Conservation (phyloP, 2,888 invertebrate species). For the Meteorus cinctellus region DNA sequence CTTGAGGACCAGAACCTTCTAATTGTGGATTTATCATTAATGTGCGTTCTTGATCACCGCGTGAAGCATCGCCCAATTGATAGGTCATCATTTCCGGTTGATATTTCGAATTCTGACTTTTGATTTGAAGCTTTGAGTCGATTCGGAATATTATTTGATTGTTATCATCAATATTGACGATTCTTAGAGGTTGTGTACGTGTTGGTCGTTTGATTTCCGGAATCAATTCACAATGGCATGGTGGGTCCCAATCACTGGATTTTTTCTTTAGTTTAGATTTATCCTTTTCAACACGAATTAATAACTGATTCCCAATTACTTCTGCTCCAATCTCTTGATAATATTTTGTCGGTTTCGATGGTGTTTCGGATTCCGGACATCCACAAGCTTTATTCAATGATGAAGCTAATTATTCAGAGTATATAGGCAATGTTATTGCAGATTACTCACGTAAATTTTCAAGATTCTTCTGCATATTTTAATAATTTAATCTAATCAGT, state of each 20-base stretch:
- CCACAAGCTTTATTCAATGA: conserved; percentile 42
- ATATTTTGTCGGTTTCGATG: conserved; percentile 60
- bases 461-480: conserved; percentile 5
- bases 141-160: conserved; percentile 67
- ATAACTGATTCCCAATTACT: conserved; percentile 80
- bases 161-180: conserved; percentile 63
- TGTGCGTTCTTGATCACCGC: conserved; percentile 57
- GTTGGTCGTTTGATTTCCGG: conserved; percentile 65
- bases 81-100: conserved; percentile 61
- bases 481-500: background rate
- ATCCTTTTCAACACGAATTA: conserved; percentile 79
- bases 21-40: conserved; percentile 63
- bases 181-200: conserved; percentile 60
- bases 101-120: conserved; percentile 54
- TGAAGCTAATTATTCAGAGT: background rate
- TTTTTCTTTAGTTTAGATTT: conserved; percentile 69
- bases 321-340: conserved; percentile 81
- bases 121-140: conserved; percentile 55
- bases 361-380: conserved; percentile 33
- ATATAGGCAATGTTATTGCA: background rate
- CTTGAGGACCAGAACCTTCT: conserved; percentile 55
- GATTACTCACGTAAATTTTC: background rate
- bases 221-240: conserved; percentile 62
- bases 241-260: conserved; percentile 62
- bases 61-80: conserved; percentile 50